phyloP scores from a whole-genome alignment of 2,888 invertebrate genomes.

The Drosophila suboccidentalis region DNA sequence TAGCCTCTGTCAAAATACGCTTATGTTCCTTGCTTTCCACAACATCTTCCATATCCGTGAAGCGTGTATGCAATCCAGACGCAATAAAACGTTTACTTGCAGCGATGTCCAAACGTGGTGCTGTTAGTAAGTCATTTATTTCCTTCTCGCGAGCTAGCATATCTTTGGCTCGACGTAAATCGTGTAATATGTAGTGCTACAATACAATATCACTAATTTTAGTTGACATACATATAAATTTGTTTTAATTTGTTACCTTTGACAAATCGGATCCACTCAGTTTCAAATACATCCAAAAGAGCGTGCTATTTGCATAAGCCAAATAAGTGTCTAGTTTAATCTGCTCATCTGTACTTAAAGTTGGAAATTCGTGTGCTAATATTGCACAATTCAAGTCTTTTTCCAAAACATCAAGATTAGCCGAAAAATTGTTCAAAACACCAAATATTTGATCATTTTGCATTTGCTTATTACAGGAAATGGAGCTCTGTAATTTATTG shows the following conservation, averaged over 20 bases:
- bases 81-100: slow-evolving; percentile 66
- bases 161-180: slow-evolving; percentile 54
- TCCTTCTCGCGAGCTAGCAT: slow-evolving; percentile 58
- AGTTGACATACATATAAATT: too few relatives aligned
- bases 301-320: slow-evolving; percentile 54
- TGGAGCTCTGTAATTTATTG: not conserved
- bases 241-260: slow-evolving; percentile 39
- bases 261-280: slow-evolving; percentile 52
- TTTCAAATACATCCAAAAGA: slow-evolving; percentile 64
- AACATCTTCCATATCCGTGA: slow-evolving; percentile 43
- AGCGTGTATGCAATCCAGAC: slow-evolving; percentile 60
- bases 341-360: slow-evolving; percentile 37
- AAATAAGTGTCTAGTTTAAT: slow-evolving; percentile 64
- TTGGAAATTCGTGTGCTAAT: not conserved
- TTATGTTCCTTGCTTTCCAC: slow-evolving; percentile 43
- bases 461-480: not conserved
- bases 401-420: slow-evolving; percentile 49
- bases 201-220: not conserved
- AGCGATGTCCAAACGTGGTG: slow-evolving; percentile 52
- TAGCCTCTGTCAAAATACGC: not conserved
- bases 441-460: slow-evolving; percentile 19
- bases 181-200: slow-evolving; percentile 57
- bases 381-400: slow-evolving; percentile 45
- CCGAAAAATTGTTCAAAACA: slow-evolving; percentile 33
- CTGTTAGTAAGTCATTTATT: slow-evolving; percentile 33